Conservation (phyloP, 2,888 invertebrate genomes). For the Hetaerina titia region DNA sequence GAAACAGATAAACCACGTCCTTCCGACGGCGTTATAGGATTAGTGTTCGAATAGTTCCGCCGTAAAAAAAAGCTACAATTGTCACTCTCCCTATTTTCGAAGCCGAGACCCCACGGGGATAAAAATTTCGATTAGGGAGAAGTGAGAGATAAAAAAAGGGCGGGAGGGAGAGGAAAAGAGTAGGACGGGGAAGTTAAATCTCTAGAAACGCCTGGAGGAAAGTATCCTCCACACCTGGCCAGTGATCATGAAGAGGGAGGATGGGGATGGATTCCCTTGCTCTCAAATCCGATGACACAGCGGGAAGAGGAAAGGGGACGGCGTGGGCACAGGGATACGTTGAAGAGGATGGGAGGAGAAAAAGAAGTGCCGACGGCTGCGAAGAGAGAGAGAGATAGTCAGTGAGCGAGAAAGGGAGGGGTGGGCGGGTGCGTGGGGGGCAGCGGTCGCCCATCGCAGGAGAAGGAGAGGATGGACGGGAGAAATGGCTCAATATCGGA, state of each 20-base stretch:
- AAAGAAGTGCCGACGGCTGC: background rate
- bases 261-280: background rate
- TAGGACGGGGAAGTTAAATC: background rate
- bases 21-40: too few relatives aligned
- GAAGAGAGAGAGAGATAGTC: background rate
- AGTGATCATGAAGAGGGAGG: background rate
- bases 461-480: background rate
- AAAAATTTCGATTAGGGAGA: background rate
- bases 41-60: background rate
- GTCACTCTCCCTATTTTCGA: background rate
- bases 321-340: background rate
- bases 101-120: background rate
- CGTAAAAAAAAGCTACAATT: background rate
- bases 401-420: background rate
- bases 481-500: conserved; percentile 46
- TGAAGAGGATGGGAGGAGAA: background rate
- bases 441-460: too few relatives aligned
- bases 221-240: background rate
- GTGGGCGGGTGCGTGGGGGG: background rate
- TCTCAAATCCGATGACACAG: background rate
- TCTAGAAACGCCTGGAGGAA: background rate
- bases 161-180: background rate
- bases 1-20: too few relatives aligned
- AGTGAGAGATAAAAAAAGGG: background rate
- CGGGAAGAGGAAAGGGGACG: background rate